A percentile compares a stretch with the other conserved stretches of the same genome.
These are phyloP conservation scores for Charadrius vociferus DNA, from an alignment of 2,113 vertebrate species.

Conservation along the genomic window DNA sequence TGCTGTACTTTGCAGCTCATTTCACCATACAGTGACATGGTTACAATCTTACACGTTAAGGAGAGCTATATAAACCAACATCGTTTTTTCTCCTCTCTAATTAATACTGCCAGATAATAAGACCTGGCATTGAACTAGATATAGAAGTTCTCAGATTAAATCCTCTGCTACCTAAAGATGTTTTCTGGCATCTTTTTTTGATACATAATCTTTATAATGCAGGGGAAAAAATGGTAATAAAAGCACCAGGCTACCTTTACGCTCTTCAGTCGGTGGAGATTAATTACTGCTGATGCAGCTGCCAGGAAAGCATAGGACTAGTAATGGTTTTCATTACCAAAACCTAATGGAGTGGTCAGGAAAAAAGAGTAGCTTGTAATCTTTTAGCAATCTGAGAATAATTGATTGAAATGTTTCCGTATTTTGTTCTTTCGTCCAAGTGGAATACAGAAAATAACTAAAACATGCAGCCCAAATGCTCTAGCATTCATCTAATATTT, in stretches of 20 bases:
- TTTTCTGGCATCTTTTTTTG: not conserved
- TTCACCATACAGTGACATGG: accelerated
- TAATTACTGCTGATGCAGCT: slow-evolving; percentile 10
- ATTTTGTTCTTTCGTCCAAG: not conserved
- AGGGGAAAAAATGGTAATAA: not conserved
- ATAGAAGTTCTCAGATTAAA: not conserved
- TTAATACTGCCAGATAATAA: not conserved
- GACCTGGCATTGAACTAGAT: not conserved
- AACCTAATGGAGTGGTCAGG: not conserved
- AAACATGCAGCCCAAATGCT: not conserved
- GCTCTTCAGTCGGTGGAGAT: not conserved
- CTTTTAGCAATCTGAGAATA: not conserved
- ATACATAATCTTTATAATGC: not conserved
- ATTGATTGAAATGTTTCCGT: not conserved
- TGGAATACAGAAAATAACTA: not conserved
- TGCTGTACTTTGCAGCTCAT: not conserved
- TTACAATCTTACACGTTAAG: not conserved
- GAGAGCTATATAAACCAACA: not conserved
- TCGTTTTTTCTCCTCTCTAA: not conserved
- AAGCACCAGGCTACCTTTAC: not conserved
- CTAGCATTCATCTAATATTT: not conserved
- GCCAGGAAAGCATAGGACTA: not conserved
- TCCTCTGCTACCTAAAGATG: not conserved
- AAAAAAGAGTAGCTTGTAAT: not conserved
- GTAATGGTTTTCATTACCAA: not conserved